Percentiles rank a stretch among this genome's conserved stretches.
phyloP scores from a whole-genome alignment of 2,113 vertebrate genomes.

The Pachypanchax playfairii region DNA sequence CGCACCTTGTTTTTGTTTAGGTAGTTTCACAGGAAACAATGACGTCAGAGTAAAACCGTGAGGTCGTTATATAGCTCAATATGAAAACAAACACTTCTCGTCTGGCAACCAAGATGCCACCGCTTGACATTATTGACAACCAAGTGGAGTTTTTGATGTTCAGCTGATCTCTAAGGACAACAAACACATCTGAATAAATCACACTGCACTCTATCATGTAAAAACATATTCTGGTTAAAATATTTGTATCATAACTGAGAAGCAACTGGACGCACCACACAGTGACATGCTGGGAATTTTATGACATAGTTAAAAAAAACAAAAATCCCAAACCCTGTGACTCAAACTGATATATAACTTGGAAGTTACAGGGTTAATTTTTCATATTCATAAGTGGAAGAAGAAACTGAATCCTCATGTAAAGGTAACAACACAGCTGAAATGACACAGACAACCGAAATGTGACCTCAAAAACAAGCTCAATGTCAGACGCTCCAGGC shows the following conservation, averaged over 20 bases:
- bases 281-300: no score
- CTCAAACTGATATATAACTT: not conserved
- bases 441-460: not conserved
- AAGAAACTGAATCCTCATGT: not conserved
- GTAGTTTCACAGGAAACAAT: slow-evolving; percentile 52
- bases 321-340: not conserved
- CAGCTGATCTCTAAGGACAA: not conserved
- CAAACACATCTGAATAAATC: not conserved
- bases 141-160: not conserved
- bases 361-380: not conserved
- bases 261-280: not conserved
- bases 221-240: not conserved
- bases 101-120: not conserved
- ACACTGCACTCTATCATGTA: not conserved
- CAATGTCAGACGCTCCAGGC: no score
- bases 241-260: not conserved
- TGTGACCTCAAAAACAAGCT: no score
- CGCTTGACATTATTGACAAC: not conserved
- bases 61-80: slow-evolving; percentile 16
- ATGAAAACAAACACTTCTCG: slow-evolving; percentile 31
- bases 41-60: slow-evolving; percentile 28
- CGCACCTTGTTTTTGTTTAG: slow-evolving; percentile 31
- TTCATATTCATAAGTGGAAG: not conserved
- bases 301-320: no score
- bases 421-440: not conserved